Evolutionary conservation across 1,140 invertebrate species (phyloP), one percentile per base, ranked within the genome.

Genomic region (Leptinotarsa texana): DNA sequence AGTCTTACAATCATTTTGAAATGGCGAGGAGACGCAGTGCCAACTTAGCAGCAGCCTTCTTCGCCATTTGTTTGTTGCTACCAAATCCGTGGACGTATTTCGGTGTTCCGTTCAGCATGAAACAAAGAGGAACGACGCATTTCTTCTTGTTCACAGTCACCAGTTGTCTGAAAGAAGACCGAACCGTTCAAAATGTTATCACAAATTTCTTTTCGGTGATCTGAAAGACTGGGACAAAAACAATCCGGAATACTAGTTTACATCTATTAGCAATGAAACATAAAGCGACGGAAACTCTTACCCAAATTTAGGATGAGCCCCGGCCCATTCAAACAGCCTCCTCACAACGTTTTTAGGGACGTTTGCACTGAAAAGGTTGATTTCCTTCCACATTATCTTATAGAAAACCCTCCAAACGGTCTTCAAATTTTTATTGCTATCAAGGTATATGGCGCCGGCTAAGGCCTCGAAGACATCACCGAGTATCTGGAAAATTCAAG

Each of bases 381-480:
- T 92, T 87, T 95, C 93, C 57, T 88, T 86, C 76, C 90, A 85
- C 90, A 95, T 94, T 3, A 96, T 84, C 27, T 83, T 84, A 82
- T 93, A 96, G 76, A 96, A 89, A 0, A 98, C 90, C 27, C 88
- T 85, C 97, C 97, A 99, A 1, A 96, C 93, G 4, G 86, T 87
- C 13, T 91, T 83, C 17, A 98, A 83, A 83, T 92, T 87, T 81
- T 94, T 93, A 13, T 90, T 90, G 79, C 94, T 96, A 83, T 99
- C 97, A 15, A 99, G 88, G 86, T 96, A 99, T 80, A 99, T 96
- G 6, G 98, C 98, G 24, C 98, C 98, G 47, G 98, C 97, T 13
- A 99, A 89, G 0, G 97, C 98, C 87, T 99, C 98, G 86, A 99
- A 99, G 42, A 99, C 92, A 88, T 99, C 98, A 4, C 98, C 98